Percentiles rank a stretch among this genome's conserved stretches.
phyloP scores from a whole-genome alignment of 2,888 invertebrate genomes.

The Apodemia zela region DNA sequence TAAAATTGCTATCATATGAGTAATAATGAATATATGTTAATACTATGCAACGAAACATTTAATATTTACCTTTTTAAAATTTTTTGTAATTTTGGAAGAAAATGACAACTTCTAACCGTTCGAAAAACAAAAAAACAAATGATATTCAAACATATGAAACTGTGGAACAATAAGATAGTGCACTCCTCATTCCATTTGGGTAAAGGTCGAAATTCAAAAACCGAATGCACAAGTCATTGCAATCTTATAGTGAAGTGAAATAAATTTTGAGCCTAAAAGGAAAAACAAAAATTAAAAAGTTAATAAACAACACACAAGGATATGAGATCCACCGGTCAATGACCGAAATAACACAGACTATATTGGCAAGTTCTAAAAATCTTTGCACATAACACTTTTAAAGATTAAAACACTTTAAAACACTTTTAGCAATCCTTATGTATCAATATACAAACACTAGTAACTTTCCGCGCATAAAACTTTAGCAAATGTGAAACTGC shows the following conservation, averaged over 20 bases:
- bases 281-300: constrained; percentile 63
- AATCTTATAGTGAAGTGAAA: constrained; percentile 71
- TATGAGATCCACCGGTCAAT: constrained; percentile 77
- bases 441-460: constrained; percentile 57
- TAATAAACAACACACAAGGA: constrained; percentile 58
- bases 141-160: constrained; percentile 79
- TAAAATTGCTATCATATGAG: constrained; percentile 31
- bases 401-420: constrained; percentile 60
- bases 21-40: constrained; percentile 14
- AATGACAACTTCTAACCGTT: constrained; percentile 76
- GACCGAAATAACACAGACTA: constrained; percentile 78
- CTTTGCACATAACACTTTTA: constrained; percentile 66
- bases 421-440: constrained; percentile 58
- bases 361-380: constrained; percentile 67
- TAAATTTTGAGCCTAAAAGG: constrained; percentile 61
- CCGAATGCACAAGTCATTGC: constrained; percentile 70
- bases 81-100: constrained; percentile 80
- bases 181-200: constrained; percentile 79
- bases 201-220: constrained; percentile 74
- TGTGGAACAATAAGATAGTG: constrained; percentile 77
- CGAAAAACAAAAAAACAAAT: constrained; percentile 81
- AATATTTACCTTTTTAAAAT: constrained; percentile 77
- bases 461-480: constrained; percentile 76
- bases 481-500: constrained; percentile 77
- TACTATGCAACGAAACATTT: constrained; percentile 28